Percentiles rank a stretch among this genome's conserved stretches.
These are phyloP conservation scores for Brachionus rotundiformis DNA, from an alignment of 1,140 invertebrate genomes.

Conservation along the genomic window DNA sequence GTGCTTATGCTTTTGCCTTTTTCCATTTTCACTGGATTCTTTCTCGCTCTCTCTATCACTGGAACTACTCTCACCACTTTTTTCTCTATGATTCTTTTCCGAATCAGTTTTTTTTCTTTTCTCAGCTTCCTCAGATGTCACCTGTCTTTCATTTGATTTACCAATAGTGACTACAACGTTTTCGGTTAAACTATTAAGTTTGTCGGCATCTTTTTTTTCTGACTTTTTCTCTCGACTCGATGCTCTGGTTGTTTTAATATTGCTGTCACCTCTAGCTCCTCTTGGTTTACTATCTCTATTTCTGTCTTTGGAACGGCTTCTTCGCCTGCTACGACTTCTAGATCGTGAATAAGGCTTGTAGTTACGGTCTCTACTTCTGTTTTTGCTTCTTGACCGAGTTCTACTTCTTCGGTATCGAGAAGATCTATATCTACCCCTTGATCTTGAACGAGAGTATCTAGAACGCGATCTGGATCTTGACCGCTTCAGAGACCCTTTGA, in stretches of 20 bases:
- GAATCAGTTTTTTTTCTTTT: not conserved
- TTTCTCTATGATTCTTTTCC: not conserved
- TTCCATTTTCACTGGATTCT: not conserved
- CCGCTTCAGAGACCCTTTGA: not conserved
- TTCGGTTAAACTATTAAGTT: not conserved
- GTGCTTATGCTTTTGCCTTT: constrained; percentile 38
- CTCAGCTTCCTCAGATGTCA: not conserved
- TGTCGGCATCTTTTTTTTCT: not conserved
- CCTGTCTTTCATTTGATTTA: not conserved
- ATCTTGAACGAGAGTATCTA: not conserved
- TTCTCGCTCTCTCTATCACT: constrained; percentile 18
- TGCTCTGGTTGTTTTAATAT: not conserved
- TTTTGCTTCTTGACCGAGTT: constrained; percentile 3
- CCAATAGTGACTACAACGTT: not conserved
- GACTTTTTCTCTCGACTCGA: not conserved
- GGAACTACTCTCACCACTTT: constrained; percentile 9
- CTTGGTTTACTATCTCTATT: not conserved
- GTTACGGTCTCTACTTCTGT: not conserved
- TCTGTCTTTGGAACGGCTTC: not conserved
- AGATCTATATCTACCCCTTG: not conserved
- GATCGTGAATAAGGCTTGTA: not conserved
- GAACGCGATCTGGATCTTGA: not conserved
- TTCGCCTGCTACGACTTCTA: not conserved
- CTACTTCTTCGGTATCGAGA: not conserved
- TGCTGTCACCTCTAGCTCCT: not conserved